phyloP scores from a whole-genome alignment of 2,888 invertebrate species.

The Luperina nickerlii region DNA sequence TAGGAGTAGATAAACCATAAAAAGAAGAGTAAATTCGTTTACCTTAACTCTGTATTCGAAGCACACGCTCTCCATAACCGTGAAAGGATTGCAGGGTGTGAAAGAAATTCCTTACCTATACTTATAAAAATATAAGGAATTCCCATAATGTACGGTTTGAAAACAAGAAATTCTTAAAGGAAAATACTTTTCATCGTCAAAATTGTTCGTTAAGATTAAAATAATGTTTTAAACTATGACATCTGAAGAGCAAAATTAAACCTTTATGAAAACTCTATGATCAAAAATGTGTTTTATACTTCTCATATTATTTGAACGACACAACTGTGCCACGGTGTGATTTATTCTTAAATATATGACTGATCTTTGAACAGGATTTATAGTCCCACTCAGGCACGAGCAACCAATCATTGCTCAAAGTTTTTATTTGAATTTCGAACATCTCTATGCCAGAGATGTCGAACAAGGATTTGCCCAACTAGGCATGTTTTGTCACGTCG shows the following conservation, averaged over 20 bases:
- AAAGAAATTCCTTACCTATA: slow-evolving; percentile 38
- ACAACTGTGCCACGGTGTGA: not conserved
- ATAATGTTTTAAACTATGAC: not conserved
- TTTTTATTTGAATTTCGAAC: slow-evolving; percentile 27
- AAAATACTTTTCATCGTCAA: not conserved
- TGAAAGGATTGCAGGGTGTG: slow-evolving; percentile 50
- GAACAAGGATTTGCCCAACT: slow-evolving; percentile 38
- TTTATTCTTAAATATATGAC: not conserved
- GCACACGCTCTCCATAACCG: slow-evolving; percentile 62
- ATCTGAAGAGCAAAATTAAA: not conserved
- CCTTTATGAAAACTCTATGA: not conserved
- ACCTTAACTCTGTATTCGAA: slow-evolving; percentile 62
- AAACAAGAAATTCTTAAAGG: slow-evolving; percentile 21
- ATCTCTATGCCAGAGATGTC: slow-evolving; percentile 7
- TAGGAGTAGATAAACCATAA: slow-evolving; percentile 63
- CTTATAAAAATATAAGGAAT: slow-evolving; percentile 39
- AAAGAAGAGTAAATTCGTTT: slow-evolving; percentile 61
- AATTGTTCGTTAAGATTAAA: not conserved
- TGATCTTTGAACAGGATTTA: not conserved
- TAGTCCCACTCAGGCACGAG: not conserved
- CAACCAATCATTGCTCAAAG: slow-evolving; percentile 23
- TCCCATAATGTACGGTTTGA: slow-evolving; percentile 19
- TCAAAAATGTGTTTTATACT: not conserved
- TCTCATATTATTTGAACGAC: not conserved
- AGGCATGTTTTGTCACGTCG: slow-evolving; percentile 53